Conservation (phyloP, 2,797 vertebrate genomes). For the Anas bahamensis region DNA sequence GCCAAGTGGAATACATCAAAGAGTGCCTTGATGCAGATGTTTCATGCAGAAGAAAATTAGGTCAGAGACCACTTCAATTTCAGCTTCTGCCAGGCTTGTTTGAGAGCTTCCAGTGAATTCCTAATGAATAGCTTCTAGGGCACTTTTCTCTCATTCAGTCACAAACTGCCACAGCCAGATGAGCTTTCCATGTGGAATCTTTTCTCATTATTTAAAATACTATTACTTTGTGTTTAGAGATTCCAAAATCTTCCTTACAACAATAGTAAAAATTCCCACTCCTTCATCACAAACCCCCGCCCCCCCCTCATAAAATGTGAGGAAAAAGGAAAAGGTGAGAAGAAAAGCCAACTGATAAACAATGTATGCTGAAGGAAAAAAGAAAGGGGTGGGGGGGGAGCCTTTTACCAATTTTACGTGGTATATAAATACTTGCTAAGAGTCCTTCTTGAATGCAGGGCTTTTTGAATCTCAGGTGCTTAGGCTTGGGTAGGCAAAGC, state of each 20-base stretch:
- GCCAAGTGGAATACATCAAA: slow-evolving; percentile 90
- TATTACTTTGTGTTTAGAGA: slow-evolving; percentile 79
- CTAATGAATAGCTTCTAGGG: slow-evolving; percentile 90
- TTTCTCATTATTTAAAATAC: slow-evolving; percentile 83
- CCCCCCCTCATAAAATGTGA: background rate
- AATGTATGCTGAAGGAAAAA: background rate
- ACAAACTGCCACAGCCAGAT: slow-evolving; percentile 85
- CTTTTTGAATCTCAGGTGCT: slow-evolving; percentile 34
- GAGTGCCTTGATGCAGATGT: slow-evolving; percentile 88
- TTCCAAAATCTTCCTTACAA: slow-evolving; percentile 78
- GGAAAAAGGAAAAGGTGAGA: slow-evolving; percentile 27
- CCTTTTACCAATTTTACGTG: slow-evolving; percentile 21
- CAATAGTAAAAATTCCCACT: slow-evolving; percentile 43
- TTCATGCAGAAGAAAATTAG: slow-evolving; percentile 90
- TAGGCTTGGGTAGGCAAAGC: slow-evolving; percentile 44
- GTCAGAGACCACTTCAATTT: slow-evolving; percentile 90
- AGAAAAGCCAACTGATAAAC: slow-evolving; percentile 33
- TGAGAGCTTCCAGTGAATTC: slow-evolving; percentile 88
- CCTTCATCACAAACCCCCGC: background rate
- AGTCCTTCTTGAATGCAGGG: slow-evolving; percentile 3
- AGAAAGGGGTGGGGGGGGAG: background rate
- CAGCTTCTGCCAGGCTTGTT: slow-evolving; percentile 88
- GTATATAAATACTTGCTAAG: slow-evolving; percentile 40
- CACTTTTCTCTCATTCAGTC: slow-evolving; percentile 86
- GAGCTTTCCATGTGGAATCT: slow-evolving; percentile 84